Conservation (phyloP, 2,797 vertebrate genomes). For the Vireo griseus region DNA sequence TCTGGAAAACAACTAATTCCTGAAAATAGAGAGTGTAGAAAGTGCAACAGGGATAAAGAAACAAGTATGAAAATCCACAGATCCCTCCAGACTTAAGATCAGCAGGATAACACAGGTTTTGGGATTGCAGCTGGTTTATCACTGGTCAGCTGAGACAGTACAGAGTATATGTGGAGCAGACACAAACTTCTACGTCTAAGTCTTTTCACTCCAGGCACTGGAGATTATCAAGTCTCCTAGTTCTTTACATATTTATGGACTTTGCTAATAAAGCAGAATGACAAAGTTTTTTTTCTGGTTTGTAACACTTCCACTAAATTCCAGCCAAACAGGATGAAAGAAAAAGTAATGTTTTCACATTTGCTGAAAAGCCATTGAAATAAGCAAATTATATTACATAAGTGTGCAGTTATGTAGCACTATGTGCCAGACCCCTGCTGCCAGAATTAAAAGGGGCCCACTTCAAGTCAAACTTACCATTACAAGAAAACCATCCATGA, state of each 20-base stretch:
- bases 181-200: neutral
- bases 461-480: conserved; percentile 5
- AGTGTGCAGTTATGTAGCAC: conserved; percentile 31
- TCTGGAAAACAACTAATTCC: neutral
- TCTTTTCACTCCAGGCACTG: neutral
- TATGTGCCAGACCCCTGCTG: conserved; percentile 3
- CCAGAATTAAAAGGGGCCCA: conserved; percentile 33
- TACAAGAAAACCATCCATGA: neutral
- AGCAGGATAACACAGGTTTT: neutral
- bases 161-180: neutral
- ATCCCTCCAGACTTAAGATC: neutral
- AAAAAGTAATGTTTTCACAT: neutral
- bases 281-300: neutral
- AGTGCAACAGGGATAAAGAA: neutral
- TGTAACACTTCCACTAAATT: neutral
- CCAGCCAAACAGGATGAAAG: neutral
- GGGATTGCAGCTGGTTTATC: neutral
- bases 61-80: neutral
- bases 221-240: neutral
- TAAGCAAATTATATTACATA: conserved; percentile 14
- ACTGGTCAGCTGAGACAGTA: neutral
- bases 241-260: neutral
- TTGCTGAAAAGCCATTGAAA: conserved; percentile 2
- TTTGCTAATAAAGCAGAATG: neutral
- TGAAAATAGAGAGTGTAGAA: neutral